These are phyloP conservation scores for Hippoglossus stenolepis DNA, from an alignment of 2,113 vertebrate genomes.

Conservation along the genomic window DNA sequence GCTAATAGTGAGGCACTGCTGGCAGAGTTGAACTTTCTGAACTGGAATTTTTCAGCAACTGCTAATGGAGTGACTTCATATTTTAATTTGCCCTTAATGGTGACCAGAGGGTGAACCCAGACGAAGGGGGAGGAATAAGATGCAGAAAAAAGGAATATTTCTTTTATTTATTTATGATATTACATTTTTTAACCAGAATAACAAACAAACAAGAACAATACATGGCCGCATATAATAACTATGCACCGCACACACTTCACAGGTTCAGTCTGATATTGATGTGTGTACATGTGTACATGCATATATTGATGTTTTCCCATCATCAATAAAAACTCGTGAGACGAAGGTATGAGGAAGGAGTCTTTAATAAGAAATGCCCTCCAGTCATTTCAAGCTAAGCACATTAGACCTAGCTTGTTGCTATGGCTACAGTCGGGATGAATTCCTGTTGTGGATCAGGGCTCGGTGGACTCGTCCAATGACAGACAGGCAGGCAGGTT, in stretches of 20 bases:
- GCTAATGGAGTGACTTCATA: not conserved
- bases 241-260: not conserved
- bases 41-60: too few relatives aligned
- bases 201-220: too few relatives aligned
- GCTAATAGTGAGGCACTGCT: too few relatives aligned
- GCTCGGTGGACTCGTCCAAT: conserved; percentile 31
- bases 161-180: not conserved
- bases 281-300: not conserved
- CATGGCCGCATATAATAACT: not conserved
- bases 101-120: not conserved
- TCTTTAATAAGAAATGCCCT: conserved; percentile 55
- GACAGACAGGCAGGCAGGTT: conserved; percentile 53
- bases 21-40: too few relatives aligned
- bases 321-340: conserved; percentile 15
- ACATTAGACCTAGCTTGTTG: conserved; percentile 72
- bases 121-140: not conserved
- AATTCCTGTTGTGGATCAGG: conserved; percentile 52
- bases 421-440: conserved; percentile 75
- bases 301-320: conserved; percentile 24
- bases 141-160: not conserved
- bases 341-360: conserved; percentile 40
- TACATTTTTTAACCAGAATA: too few relatives aligned
- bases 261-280: not conserved
- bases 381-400: conserved; percentile 52
- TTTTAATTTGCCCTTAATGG: not conserved